A percentile compares a stretch with the other conserved stretches of the same genome.
phyloP scores from a whole-genome alignment of 2,113 vertebrate genomes.

The Oncorhynchus mykiss region DNA sequence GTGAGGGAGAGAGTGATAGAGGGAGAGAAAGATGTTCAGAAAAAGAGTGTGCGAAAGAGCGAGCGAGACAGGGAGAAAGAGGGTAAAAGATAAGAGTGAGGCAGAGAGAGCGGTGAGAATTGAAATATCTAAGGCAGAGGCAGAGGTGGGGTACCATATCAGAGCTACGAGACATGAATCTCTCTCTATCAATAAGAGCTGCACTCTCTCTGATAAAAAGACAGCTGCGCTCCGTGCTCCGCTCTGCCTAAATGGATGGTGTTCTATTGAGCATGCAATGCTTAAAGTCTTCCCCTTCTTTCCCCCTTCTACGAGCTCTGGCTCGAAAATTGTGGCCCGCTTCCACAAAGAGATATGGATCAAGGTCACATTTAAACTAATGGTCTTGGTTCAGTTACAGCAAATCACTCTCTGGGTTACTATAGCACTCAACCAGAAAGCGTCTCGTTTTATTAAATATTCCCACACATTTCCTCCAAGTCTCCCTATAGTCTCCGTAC shows the following conservation, averaged over 20 bases:
- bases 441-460: constrained; percentile 39
- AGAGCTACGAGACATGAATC: constrained; percentile 60
- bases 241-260: constrained; percentile 47
- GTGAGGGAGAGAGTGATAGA: constrained; percentile 23
- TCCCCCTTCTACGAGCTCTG: constrained; percentile 36
- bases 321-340: constrained; percentile 34
- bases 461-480: constrained; percentile 38
- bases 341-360: constrained; percentile 49
- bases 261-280: constrained; percentile 34
- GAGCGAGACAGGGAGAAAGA: constrained; percentile 50
- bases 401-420: constrained; percentile 1
- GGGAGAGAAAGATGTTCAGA: constrained; percentile 10
- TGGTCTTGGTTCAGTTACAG: constrained; percentile 15
- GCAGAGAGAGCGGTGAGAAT: constrained; percentile 48
- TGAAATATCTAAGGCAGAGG: constrained; percentile 49
- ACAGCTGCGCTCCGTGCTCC: constrained; percentile 30
- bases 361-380: constrained; percentile 49
- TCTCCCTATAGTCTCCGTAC: not conserved
- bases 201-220: constrained; percentile 46
- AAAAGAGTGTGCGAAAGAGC: constrained; percentile 38
- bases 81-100: constrained; percentile 43
- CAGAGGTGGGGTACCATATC: constrained; percentile 52
- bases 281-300: constrained; percentile 35
- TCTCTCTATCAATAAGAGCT: constrained; percentile 61
- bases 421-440: constrained; percentile 25